Conservation (phyloP, 2,888 invertebrate species). For the Drosophila histrio region DNA sequence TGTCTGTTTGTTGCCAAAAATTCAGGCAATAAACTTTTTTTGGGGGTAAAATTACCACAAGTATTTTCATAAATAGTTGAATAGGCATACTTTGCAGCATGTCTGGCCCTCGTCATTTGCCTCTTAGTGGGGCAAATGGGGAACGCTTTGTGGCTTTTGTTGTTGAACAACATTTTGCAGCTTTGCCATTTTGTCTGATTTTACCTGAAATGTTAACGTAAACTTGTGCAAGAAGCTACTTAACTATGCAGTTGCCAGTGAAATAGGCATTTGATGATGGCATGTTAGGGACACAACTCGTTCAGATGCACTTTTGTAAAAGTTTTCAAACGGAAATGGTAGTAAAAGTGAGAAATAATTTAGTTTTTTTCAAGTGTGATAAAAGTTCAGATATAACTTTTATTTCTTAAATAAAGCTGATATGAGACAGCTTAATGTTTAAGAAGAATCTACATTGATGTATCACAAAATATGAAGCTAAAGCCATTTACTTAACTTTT, state of each 20-base stretch:
- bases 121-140: slow-evolving; percentile 1
- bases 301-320: slow-evolving; percentile 4
- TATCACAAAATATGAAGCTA: no score
- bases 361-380: neutral
- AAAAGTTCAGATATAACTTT: neutral
- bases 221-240: slow-evolving; percentile 24
- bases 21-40: slow-evolving; percentile 26
- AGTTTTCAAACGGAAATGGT: slow-evolving; percentile 14
- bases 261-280: slow-evolving; percentile 43
- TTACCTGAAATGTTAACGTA: slow-evolving; percentile 36
- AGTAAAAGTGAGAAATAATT: slow-evolving; percentile 4
- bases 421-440: no score
- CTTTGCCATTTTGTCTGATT: slow-evolving; percentile 42
- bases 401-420: no score
- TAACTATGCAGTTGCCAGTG: slow-evolving; percentile 49
- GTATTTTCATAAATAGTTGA: slow-evolving; percentile 77
- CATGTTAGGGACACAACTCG: neutral
- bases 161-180: slow-evolving; percentile 23
- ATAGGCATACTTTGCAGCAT: slow-evolving; percentile 55
- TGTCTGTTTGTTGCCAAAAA: slow-evolving; percentile 19
- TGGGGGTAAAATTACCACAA: slow-evolving; percentile 60
- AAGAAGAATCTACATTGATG: no score
- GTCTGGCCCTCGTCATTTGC: neutral
- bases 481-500: no score
- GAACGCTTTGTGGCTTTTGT: slow-evolving; percentile 42